phyloP scores from a whole-genome alignment of 2,113 vertebrate genomes.

The Cyprinodon variegatus region DNA sequence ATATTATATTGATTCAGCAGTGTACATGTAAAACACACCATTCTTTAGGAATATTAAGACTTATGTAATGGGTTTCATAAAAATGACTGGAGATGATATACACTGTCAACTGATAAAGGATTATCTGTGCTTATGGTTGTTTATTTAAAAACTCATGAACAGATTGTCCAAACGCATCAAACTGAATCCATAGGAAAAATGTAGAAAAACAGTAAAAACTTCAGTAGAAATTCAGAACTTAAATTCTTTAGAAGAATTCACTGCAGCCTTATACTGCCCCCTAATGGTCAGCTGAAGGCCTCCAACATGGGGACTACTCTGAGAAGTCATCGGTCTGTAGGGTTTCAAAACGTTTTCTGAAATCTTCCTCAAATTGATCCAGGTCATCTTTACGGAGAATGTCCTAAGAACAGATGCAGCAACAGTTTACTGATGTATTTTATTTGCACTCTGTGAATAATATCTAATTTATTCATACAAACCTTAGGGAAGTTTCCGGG shows the following conservation, averaged over 20 bases:
- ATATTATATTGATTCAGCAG: no score
- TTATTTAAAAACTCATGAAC: no score
- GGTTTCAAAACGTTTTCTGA: constrained; percentile 69
- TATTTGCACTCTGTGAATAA: not conserved
- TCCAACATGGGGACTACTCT: not conserved
- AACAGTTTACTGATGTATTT: not conserved
- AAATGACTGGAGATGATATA: no score
- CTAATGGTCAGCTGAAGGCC: constrained; percentile 21
- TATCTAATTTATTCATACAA: constrained; percentile 11
- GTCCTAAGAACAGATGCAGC: constrained; percentile 78
- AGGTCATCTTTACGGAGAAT: constrained; percentile 88
- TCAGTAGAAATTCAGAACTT: no score
- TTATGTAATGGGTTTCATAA: no score
- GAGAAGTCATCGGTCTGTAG: not conserved
- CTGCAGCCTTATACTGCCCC: constrained; percentile 20
- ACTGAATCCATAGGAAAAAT: no score
- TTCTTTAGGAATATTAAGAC: no score
- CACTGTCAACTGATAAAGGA: no score
- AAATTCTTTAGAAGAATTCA: not conserved
- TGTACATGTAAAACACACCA: no score
- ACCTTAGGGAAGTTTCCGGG: constrained; percentile 93
- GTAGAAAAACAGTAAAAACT: no score
- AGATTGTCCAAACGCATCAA: no score
- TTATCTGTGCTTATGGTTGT: no score
- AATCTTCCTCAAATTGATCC: constrained; percentile 86